phyloP scores from a whole-genome alignment of 1,140 invertebrate genomes.

The Caerostris extrusa region DNA sequence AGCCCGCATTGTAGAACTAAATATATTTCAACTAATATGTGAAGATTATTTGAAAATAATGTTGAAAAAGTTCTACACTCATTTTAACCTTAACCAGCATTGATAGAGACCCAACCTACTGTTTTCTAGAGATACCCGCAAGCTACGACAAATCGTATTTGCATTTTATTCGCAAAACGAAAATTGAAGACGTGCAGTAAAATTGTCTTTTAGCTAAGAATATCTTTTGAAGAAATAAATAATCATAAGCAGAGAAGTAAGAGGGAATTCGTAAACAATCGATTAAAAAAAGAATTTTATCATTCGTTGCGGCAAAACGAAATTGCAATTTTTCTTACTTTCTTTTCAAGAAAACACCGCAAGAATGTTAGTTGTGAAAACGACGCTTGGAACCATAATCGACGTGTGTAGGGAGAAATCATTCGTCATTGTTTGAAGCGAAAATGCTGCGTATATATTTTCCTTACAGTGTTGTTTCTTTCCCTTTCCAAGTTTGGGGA shows the following conservation, averaged over 20 bases:
- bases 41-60: too few relatives aligned
- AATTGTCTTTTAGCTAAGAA: background rate
- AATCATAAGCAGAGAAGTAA: background rate
- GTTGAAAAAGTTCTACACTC: too few relatives aligned
- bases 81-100: background rate
- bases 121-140: background rate
- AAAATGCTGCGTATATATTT: constrained; percentile 11
- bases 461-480: background rate
- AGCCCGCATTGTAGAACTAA: too few relatives aligned
- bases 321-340: constrained; percentile 33
- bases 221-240: background rate
- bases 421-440: constrained; percentile 34
- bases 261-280: background rate
- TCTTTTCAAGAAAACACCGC: background rate
- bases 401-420: constrained; percentile 10
- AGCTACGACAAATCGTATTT: background rate
- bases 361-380: constrained; percentile 17
- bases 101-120: background rate
- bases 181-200: background rate
- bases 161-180: background rate
- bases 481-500: background rate
- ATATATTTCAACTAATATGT: too few relatives aligned
- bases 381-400: constrained; percentile 22
- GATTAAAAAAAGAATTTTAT: background rate
- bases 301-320: too few relatives aligned